Evolutionary conservation across 2,113 vertebrate species (phyloP).

Genomic region (Vombatus ursinus): DNA sequence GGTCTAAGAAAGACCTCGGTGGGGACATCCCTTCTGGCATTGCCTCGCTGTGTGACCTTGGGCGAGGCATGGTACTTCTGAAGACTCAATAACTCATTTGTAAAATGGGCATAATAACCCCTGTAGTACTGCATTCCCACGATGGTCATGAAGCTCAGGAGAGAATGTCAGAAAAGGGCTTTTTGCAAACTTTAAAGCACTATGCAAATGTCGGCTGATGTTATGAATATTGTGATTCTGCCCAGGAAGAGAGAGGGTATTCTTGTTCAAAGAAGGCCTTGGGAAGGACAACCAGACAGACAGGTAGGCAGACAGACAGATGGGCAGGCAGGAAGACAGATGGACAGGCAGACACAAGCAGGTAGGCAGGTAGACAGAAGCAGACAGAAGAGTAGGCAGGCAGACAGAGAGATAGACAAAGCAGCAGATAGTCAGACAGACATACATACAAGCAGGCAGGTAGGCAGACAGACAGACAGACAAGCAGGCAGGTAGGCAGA

Average conservation of each 20-base stretch:
- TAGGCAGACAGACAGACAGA: not conserved
- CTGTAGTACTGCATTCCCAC: not conserved
- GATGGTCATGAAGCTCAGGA: not conserved
- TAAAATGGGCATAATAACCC: too few relatives aligned
- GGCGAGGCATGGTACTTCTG: too few relatives aligned
- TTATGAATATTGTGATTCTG: not conserved
- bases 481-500: not conserved
- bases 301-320: not conserved
- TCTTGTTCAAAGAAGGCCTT: not conserved
- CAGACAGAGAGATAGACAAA: too few relatives aligned
- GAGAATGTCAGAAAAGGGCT: not conserved
- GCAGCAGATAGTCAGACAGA: too few relatives aligned
- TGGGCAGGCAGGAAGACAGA: too few relatives aligned
- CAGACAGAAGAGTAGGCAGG: not conserved
- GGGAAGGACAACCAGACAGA: not conserved
- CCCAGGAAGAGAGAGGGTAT: not conserved
- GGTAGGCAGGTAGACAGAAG: not conserved
- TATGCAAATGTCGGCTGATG: not conserved
- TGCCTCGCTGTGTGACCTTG: not conserved
- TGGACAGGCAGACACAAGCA: not conserved
- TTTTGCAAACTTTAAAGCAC: not conserved
- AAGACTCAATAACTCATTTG: not conserved
- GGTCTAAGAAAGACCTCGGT: too few relatives aligned
- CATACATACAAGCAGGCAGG: not conserved
- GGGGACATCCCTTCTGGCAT: not conserved